Evolutionary conservation across 2,888 invertebrate genomes (phyloP), one percentile per base, ranked within the genome.

Genomic region (Rhyacophila evoluta): DNA sequence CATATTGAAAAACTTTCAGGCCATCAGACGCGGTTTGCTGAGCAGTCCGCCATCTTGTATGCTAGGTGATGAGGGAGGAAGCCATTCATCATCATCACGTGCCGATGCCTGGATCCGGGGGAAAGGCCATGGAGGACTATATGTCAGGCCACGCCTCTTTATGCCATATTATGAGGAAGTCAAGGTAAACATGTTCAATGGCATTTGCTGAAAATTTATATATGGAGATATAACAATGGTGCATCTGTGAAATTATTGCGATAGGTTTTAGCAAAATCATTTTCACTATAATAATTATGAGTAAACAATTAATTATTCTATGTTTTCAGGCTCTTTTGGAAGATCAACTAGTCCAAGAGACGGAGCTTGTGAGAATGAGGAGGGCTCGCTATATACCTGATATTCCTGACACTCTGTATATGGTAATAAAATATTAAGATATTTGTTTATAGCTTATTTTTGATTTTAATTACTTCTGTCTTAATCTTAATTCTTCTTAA

Each of bases 101-200:
- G 76, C 93, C 82, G 94, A 93, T 85, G 95, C 95, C 41, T 96
- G 96, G 96, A 94, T 95, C 81, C 92, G 94, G 19, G 92, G 94
- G 73, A 92, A 92, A 11, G 93, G 92, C 84, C 90, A 90, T 83
- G 93, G 92, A 84, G 95, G 95, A 77, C 88, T 95, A 10, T 93
- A 92, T 85, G 93, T 96, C 4, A 93, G 97, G 83, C 97, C 98
- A 73, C 90, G 98, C 68, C 92, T 97, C 81, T 98, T 98, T 88
- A 94, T 96, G 91, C 98, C 98, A 39, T 98, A 98, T 86, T 95
- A 96, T 84, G 98, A 98, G 86, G 98, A 98, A 89, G 93, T 97
- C 10, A 98, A 97, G 92, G 95, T 94, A 28, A 11, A 1, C 11
- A 1, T 37, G 37, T 37, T 37, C n/a, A 33, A 3, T n/a, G n/a